phyloP scores from a whole-genome alignment of 37 sponge, comb jelly and placozoan species.

The Halichondria panicea region DNA sequence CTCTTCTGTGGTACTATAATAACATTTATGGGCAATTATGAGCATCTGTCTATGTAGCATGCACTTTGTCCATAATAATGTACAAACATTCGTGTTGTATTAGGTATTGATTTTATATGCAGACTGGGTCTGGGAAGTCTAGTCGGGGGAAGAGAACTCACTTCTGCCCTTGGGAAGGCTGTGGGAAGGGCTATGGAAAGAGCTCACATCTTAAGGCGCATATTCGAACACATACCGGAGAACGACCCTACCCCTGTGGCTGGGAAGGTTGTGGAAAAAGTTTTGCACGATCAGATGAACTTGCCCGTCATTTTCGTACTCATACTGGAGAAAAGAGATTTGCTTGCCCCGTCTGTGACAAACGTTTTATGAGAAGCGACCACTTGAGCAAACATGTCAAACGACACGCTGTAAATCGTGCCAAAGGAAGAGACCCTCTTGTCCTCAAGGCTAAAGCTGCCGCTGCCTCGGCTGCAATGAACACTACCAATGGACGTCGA shows the following conservation, averaged over 20 bases:
- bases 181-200: constrained; percentile 96
- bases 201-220: constrained; percentile 98
- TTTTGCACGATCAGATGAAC: constrained; percentile 98
- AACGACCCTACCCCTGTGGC: constrained; percentile 94
- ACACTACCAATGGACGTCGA: neutral
- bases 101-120: no score
- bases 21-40: no score
- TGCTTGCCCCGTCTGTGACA: constrained; percentile 95
- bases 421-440: constrained; percentile 55
- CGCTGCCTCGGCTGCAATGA: constrained; percentile 12
- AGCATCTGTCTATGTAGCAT: no score
- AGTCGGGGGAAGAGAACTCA: constrained; percentile 80
- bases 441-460: constrained; percentile 5
- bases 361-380: constrained; percentile 98
- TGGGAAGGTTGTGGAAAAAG: constrained; percentile 94
- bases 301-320: constrained; percentile 95
- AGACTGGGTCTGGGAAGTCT: constrained; percentile 8
- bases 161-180: constrained; percentile 85
- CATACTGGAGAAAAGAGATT: constrained; percentile 99
- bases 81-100: neutral
- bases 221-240: constrained; percentile 98
- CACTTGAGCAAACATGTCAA: constrained; percentile 96
- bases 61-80: no score
- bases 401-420: constrained; percentile 79
- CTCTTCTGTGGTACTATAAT: no score